These are phyloP conservation scores for Papilio machaon DNA, from an alignment of 1,140 invertebrate species.

Conservation along the genomic window DNA sequence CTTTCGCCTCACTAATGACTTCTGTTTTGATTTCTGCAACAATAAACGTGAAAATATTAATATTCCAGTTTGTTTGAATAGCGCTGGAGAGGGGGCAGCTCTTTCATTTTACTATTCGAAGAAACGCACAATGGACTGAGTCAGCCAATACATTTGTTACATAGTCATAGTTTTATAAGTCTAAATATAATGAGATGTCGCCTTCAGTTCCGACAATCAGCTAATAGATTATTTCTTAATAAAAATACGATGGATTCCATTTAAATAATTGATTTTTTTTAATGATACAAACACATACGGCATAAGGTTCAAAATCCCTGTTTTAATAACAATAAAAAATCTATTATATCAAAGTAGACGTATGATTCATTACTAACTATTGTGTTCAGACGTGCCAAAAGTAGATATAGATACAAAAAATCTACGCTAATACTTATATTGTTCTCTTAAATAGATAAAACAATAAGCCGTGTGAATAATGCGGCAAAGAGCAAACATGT, in stretches of 20 bases:
- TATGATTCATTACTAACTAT: slow-evolving; percentile 21
- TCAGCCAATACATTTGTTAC: slow-evolving; percentile 70
- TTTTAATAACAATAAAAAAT: not conserved
- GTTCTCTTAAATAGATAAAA: slow-evolving; percentile 23
- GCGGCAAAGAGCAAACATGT: slow-evolving; percentile 13
- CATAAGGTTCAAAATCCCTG: slow-evolving; percentile 14
- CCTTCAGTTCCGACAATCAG: slow-evolving; percentile 59
- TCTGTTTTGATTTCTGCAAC: slow-evolving; percentile 80
- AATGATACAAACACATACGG: not conserved
- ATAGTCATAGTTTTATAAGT: slow-evolving; percentile 63
- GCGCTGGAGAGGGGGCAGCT: slow-evolving; percentile 47
- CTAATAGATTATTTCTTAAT: slow-evolving; percentile 65
- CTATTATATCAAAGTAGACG: slow-evolving; percentile 8
- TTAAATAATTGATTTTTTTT: slow-evolving; percentile 29
- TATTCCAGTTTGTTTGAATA: slow-evolving; percentile 74
- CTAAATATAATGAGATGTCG: slow-evolving; percentile 71
- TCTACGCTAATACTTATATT: slow-evolving; percentile 29
- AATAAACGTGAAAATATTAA: slow-evolving; percentile 72
- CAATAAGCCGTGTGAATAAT: slow-evolving; percentile 1
- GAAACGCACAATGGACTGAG: slow-evolving; percentile 78
- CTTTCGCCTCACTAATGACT: slow-evolving; percentile 74
- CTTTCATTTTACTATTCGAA: slow-evolving; percentile 78
- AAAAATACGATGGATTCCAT: slow-evolving; percentile 20
- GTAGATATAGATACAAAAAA: slow-evolving; percentile 19
- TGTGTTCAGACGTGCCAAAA: slow-evolving; percentile 33